These are phyloP conservation scores for Watsonalla cultraria DNA, from an alignment of 2,888 invertebrate species.

Conservation along the genomic window DNA sequence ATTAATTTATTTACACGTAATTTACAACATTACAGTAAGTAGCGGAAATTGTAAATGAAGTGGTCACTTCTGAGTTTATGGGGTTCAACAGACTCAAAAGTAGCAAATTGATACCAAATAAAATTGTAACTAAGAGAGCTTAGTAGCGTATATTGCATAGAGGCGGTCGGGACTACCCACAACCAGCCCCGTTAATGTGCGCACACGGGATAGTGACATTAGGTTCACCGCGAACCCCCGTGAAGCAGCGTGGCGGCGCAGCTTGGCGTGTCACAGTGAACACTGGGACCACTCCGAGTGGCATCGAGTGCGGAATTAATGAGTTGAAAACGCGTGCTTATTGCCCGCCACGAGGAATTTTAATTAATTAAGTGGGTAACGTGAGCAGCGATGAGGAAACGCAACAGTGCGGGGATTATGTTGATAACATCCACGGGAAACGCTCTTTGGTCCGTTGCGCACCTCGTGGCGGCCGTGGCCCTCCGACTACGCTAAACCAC, in stretches of 20 bases:
- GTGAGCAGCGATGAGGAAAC: conserved; percentile 41
- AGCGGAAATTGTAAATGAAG: too few relatives aligned
- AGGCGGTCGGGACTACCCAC: too few relatives aligned
- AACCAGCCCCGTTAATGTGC: too few relatives aligned
- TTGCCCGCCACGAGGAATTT: conserved; percentile 55
- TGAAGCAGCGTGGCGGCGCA: not conserved
- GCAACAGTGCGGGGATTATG: conserved; percentile 39
- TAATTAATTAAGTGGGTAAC: conserved; percentile 61
- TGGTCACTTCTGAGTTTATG: too few relatives aligned
- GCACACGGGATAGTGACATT: too few relatives aligned
- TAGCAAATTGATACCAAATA: too few relatives aligned
- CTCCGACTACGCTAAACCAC: not conserved
- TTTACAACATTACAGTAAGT: too few relatives aligned
- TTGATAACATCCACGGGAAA: conserved; percentile 24
- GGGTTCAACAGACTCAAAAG: too few relatives aligned
- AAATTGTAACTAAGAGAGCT: too few relatives aligned
- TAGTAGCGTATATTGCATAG: too few relatives aligned
- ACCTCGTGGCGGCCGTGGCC: conserved; percentile 12
- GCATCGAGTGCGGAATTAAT: conserved; percentile 37
- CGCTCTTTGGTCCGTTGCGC: conserved; percentile 19
- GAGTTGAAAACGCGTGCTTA: conserved; percentile 52
- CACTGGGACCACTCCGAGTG: conserved; percentile 9
- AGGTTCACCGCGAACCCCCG: too few relatives aligned
- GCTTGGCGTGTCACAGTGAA: conserved; percentile 5
- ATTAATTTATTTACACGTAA: too few relatives aligned